Evolutionary conservation across 2,797 vertebrate genomes (phyloP).

Genomic region (Yasuhikotakia modesta): DNA sequence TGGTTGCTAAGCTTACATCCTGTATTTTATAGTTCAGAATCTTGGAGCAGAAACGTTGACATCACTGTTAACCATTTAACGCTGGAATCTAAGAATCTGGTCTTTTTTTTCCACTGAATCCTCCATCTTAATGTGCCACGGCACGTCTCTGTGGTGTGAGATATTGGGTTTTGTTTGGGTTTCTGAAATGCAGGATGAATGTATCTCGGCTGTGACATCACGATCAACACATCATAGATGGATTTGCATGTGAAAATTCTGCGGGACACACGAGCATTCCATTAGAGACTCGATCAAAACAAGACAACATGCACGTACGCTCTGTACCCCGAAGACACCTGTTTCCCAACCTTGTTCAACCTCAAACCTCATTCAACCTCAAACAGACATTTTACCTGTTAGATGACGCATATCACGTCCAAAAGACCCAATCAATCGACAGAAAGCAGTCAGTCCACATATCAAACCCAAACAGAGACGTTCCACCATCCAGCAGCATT

Average conservation of each 20-base stretch:
- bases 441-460: slow-evolving; percentile 11
- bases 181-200: slow-evolving; percentile 9
- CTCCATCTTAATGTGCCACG: slow-evolving; percentile 26
- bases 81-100: neutral
- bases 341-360: neutral
- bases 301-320: neutral
- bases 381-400: slow-evolving; percentile 44
- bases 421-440: slow-evolving; percentile 32
- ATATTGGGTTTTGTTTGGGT: neutral
- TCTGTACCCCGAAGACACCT: neutral
- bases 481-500: slow-evolving; percentile 33
- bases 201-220: neutral
- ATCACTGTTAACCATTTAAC: neutral
- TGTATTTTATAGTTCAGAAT: neutral
- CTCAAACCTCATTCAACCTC: neutral
- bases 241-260: slow-evolving; percentile 37
- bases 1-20: neutral
- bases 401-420: slow-evolving; percentile 39
- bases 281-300: slow-evolving; percentile 30
- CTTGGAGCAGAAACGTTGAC: neutral
- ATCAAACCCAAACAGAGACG: slow-evolving; percentile 40
- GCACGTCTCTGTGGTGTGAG: neutral
- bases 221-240: slow-evolving; percentile 13
- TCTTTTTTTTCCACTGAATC: neutral
- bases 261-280: slow-evolving; percentile 22